Evolutionary conservation across 2,113 vertebrate species (phyloP).

Genomic region (Tetrao urogallus): DNA sequence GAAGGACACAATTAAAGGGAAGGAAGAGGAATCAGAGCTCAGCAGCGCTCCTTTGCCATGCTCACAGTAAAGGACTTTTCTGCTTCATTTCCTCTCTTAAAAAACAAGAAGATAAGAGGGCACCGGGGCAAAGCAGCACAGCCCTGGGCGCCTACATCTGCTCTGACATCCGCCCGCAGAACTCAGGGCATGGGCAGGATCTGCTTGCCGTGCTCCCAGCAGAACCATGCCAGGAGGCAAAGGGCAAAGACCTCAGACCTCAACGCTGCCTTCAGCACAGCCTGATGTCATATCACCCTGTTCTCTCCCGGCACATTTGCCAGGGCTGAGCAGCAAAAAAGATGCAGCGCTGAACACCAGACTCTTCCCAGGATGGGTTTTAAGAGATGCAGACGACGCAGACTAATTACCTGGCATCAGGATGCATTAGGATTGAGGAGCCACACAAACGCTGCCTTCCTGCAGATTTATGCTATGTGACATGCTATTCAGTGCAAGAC

Average conservation of each 20-base stretch:
- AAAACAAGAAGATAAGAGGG: neutral
- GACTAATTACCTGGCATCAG: slow-evolving; percentile 21
- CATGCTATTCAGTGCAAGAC: neutral
- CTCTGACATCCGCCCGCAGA: neutral
- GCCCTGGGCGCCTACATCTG: neutral
- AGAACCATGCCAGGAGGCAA: neutral
- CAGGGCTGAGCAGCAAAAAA: neutral
- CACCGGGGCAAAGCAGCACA: neutral
- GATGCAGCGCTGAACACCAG: neutral
- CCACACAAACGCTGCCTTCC: neutral
- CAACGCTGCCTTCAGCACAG: neutral
- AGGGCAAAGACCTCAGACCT: neutral
- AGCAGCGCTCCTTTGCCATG: accelerated
- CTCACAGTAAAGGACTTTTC: neutral
- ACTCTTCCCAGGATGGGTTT: neutral
- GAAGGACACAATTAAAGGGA: slow-evolving; percentile 60
- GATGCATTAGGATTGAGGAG: neutral
- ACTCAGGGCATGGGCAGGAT: neutral
- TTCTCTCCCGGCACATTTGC: neutral
- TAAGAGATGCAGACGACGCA: neutral
- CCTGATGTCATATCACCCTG: neutral
- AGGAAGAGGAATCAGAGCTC: neutral
- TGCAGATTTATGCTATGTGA: neutral
- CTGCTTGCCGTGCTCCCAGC: accelerated
- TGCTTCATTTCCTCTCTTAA: neutral